Conservation (phyloP, 2,113 vertebrate species). For the Thomomys bottae region DNA sequence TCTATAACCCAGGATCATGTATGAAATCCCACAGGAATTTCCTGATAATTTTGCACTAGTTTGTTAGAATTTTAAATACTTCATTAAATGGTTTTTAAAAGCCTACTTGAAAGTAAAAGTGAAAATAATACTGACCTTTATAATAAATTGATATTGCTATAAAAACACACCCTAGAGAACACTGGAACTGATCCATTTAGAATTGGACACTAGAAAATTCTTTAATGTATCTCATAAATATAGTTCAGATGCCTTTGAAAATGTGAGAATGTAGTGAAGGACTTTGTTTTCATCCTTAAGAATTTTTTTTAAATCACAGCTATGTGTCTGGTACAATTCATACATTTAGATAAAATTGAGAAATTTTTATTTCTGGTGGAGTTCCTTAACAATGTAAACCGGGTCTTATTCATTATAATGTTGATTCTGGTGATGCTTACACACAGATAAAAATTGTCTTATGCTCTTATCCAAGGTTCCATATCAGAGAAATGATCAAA, state of each 20-base stretch:
- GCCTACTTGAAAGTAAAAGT: slow-evolving; percentile 65
- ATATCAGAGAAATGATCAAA: neutral
- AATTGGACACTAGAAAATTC: slow-evolving; percentile 29
- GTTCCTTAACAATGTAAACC: neutral
- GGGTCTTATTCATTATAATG: neutral
- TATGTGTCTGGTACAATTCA: slow-evolving; percentile 39
- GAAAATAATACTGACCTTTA: slow-evolving; percentile 73
- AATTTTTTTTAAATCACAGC: slow-evolving; percentile 50
- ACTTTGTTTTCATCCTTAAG: slow-evolving; percentile 61
- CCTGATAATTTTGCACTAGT: slow-evolving; percentile 79
- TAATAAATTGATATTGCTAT: slow-evolving; percentile 74
- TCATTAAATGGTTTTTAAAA: slow-evolving; percentile 79
- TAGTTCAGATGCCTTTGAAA: slow-evolving; percentile 72
- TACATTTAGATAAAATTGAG: slow-evolving; percentile 70
- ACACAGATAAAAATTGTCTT: neutral
- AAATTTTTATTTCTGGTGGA: slow-evolving; percentile 41
- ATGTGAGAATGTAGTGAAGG: slow-evolving; percentile 29
- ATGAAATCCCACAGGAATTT: slow-evolving; percentile 66
- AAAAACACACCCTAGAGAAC: slow-evolving; percentile 73
- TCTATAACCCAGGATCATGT: slow-evolving; percentile 69
- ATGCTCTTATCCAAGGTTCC: neutral
- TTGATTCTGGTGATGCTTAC: slow-evolving; percentile 25
- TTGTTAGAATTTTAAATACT: slow-evolving; percentile 80
- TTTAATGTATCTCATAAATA: slow-evolving; percentile 79
- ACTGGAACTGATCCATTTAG: slow-evolving; percentile 54